A percentile compares a stretch with the other conserved stretches of the same genome.
phyloP scores from a whole-genome alignment of 2,113 vertebrate genomes.

The Equus przewalskii region DNA sequence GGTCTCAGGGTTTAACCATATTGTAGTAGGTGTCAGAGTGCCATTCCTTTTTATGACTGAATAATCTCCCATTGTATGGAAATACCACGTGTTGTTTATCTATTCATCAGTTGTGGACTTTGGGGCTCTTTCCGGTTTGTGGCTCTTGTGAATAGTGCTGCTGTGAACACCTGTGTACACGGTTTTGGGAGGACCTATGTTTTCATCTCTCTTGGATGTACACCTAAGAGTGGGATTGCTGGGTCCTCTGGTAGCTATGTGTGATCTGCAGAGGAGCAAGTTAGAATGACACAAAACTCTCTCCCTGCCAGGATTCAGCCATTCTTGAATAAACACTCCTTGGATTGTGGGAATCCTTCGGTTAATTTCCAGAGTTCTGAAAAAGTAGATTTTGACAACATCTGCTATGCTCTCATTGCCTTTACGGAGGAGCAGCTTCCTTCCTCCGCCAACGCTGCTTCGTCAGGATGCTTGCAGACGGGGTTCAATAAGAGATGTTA shows the following conservation, averaged over 20 bases:
- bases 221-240: neutral
- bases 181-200: neutral
- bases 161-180: fast-evolving
- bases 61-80: neutral
- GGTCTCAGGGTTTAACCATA: fast-evolving
- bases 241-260: neutral
- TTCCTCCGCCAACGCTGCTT: fast-evolving
- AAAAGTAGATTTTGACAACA: neutral
- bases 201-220: fast-evolving
- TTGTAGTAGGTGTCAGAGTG: fast-evolving
- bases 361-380: neutral
- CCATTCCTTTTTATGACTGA: neutral
- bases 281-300: fast-evolving
- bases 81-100: fast-evolving
- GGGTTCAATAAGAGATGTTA: fast-evolving
- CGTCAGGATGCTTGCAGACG: fast-evolving
- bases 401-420: neutral
- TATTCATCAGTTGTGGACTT: fast-evolving
- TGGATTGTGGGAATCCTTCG: neutral
- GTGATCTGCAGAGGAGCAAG: neutral
- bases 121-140: neutral
- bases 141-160: fast-evolving
- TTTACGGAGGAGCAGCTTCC: neutral
- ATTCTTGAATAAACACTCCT: neutral
- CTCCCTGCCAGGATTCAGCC: neutral